Evolutionary conservation across 1,140 invertebrate species (phyloP).

Genomic region (Lordiphosa clarofinis): DNA sequence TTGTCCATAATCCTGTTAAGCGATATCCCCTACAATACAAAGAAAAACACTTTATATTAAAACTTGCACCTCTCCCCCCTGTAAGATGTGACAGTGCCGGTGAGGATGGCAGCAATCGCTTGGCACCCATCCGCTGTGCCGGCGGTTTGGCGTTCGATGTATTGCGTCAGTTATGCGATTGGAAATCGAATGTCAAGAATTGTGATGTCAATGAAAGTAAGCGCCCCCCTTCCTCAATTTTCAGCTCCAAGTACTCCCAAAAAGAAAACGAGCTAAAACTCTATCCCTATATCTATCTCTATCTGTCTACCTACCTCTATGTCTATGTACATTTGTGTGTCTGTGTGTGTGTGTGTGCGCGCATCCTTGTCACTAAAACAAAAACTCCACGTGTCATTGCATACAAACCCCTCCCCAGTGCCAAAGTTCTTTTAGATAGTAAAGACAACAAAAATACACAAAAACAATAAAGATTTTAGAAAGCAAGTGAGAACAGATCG

Average conservation of each 20-base stretch:
- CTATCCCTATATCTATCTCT: conserved; percentile 29
- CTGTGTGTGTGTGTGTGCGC: conserved; percentile 21
- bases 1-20: conserved; percentile 9
- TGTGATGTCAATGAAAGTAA: conserved; percentile 96
- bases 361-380: conserved; percentile 54
- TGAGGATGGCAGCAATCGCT: conserved; percentile 90
- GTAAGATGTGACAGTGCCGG: conserved; percentile 93
- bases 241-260: conserved; percentile 40
- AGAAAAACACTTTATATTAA: conserved; percentile 30
- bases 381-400: conserved; percentile 45
- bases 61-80: conserved; percentile 42
- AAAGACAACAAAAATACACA: conserved; percentile 18
- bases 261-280: conserved; percentile 27
- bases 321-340: conserved; percentile 36
- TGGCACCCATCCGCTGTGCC: conserved; percentile 93
- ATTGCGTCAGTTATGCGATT: conserved; percentile 96
- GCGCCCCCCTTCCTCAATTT: conserved; percentile 78
- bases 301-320: conserved; percentile 44
- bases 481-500: conserved; percentile 9
- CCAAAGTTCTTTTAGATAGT: conserved; percentile 70
- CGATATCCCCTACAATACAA: conserved; percentile 11
- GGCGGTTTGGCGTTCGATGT: conserved; percentile 96
- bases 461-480: conserved; percentile 12
- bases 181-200: conserved; percentile 97
- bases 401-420: conserved; percentile 26